Percentiles rank a stretch among this genome's conserved stretches.
Conservation (phyloP, 2,888 invertebrate genomes). For the Xanthostigma xanthostigma region DNA sequence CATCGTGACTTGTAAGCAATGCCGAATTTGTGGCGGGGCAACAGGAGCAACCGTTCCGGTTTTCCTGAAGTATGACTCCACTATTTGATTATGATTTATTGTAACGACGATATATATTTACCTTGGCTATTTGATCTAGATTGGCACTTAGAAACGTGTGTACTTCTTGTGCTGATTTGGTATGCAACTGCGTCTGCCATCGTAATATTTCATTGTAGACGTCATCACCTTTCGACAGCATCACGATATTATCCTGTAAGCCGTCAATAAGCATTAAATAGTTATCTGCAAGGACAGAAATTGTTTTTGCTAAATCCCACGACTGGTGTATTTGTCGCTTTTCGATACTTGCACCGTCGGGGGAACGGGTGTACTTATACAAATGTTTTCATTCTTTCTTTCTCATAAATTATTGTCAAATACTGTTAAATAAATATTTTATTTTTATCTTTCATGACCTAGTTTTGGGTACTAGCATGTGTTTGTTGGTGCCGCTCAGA, state of each 20-base stretch:
- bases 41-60: background rate
- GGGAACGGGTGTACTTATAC: too few relatives aligned
- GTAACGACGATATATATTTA: constrained; percentile 21
- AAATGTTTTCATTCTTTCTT: too few relatives aligned
- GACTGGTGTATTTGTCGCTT: too few relatives aligned
- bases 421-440: too few relatives aligned
- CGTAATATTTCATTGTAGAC: constrained; percentile 50
- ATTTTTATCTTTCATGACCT: too few relatives aligned
- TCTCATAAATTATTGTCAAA: too few relatives aligned
- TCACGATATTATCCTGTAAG: constrained; percentile 24
- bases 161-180: constrained; percentile 54
- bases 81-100: background rate
- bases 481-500: too few relatives aligned
- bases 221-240: constrained; percentile 37
- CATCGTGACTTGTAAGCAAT: background rate
- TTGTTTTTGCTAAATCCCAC: background rate
- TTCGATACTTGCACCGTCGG: too few relatives aligned
- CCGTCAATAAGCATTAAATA: constrained; percentile 15
- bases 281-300: constrained; percentile 1
- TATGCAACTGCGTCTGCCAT: constrained; percentile 55
- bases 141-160: constrained; percentile 62
- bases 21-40: background rate
- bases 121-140: constrained; percentile 69
- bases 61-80: background rate
- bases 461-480: too few relatives aligned